Percentiles rank a stretch among this genome's conserved stretches.
Conservation (phyloP, 1,140 invertebrate genomes). For the Papilio dardanus region DNA sequence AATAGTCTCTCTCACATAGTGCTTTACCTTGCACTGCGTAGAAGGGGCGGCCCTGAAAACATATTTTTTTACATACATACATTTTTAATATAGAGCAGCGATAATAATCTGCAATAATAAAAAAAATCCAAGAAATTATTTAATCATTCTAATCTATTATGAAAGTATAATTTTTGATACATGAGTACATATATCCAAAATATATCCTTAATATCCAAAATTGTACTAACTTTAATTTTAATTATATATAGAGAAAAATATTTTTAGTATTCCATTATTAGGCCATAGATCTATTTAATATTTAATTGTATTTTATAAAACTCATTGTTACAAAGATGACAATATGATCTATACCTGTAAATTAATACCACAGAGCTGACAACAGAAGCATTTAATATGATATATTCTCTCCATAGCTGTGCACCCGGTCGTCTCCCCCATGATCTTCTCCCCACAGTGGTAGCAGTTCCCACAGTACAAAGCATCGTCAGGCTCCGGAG, state of each 20-base stretch:
- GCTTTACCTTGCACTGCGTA: conserved; percentile 96
- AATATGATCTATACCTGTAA: conserved; percentile 81
- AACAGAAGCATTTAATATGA: conserved; percentile 97
- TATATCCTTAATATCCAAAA: no score
- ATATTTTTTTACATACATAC: neutral
- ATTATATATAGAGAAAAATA: no score
- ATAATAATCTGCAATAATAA: no score
- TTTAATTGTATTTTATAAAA: neutral
- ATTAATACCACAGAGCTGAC: conserved; percentile 94
- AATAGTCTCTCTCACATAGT: conserved; percentile 96
- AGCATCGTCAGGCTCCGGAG: conserved; percentile 87
- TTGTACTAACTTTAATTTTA: no score
- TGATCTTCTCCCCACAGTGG: conserved; percentile 95
- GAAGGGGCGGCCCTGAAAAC: conserved; percentile 92
- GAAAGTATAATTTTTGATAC: no score
- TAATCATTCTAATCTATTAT: no score
- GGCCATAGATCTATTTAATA: no score
- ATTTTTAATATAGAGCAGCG: no score
- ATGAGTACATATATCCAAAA: no score
- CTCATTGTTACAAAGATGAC: neutral
- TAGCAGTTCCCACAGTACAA: conserved; percentile 92
- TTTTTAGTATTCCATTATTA: no score
- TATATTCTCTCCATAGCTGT: conserved; percentile 98
- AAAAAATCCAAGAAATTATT: no score
- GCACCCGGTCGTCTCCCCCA: conserved; percentile 97